Evolutionary conservation across 2,888 invertebrate species (phyloP), one percentile per base, ranked within the genome.

Genomic region (Orchesella flavescens): DNA sequence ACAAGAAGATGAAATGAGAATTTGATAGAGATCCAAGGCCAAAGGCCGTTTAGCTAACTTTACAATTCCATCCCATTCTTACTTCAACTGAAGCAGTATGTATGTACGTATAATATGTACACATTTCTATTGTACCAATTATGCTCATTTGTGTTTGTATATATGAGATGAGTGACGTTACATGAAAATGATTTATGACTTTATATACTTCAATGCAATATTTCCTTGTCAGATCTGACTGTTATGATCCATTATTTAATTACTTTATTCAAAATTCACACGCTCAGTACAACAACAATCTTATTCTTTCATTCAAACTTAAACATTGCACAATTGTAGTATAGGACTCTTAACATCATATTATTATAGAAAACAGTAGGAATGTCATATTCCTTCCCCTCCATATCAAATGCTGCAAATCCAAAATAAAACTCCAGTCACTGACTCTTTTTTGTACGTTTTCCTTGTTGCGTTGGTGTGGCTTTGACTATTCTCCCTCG

Each of bases 1-100:
- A 34, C 34, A 4, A 34, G 2, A 34, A 4, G 34, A 34, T 7
- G 34, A 34, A 34, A 34, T 34, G 34, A 4, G 34, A 34, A 7
- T 7, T 34, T 76, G 76, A 68, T 76, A 68, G n/a, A 68, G 19
- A 68, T 68, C 44, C 76, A 76, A 76, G 66, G 76, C 55, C 68
- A 76, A 74, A 76, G 66, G 57, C 76, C 55, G 43, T n/a, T n/a
- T 59, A 73, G 15, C 44, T 12, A 57, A 57, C 12, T 43, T 21
- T 46, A 59, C 17, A n/a, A 57, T 44, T 68, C 19, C n/a, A 34
- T 34, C 34, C 34, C 34, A 34, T n/a, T n/a, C n/a, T n/a, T n/a
- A n/a, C n/a, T n/a, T 34, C 34, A 34, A 34, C 34, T 7, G 7
- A 34, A 34, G 34, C 34, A 4, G n/a, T n/a, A n/a, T n/a, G n/a